Evolutionary conservation across 2,113 vertebrate genomes (phyloP).

Genomic region (Trinectes maculatus): DNA sequence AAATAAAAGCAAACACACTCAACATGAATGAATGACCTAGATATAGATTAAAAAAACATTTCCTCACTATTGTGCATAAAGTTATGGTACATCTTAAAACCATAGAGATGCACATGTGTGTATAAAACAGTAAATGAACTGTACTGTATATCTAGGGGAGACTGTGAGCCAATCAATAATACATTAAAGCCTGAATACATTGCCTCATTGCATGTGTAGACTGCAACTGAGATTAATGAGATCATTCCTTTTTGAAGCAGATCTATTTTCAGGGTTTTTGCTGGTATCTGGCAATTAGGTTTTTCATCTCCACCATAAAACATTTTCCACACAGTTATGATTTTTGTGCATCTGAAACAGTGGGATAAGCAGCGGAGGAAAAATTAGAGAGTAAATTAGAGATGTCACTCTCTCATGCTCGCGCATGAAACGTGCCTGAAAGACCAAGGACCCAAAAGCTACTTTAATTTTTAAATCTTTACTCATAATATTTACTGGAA

Average conservation of each 20-base stretch:
- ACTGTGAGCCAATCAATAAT: slow-evolving; percentile 22
- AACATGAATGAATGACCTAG: too few species aligned
- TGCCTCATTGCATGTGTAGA: slow-evolving; percentile 10
- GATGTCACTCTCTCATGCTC: too few species aligned
- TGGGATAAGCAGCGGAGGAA: neutral
- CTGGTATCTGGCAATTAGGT: neutral
- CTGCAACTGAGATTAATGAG: slow-evolving; percentile 20
- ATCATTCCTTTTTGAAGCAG: neutral
- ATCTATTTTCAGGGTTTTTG: slow-evolving; percentile 6
- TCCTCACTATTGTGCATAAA: too few species aligned
- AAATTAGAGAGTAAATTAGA: too few species aligned
- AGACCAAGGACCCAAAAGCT: too few species aligned
- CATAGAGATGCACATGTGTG: too few species aligned
- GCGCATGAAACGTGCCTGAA: too few species aligned
- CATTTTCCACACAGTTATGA: neutral
- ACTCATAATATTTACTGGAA: too few species aligned
- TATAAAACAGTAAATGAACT: neutral
- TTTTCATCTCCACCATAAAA: slow-evolving; percentile 5
- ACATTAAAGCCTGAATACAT: slow-evolving; percentile 30
- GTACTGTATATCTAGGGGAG: neutral
- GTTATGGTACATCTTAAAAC: too few species aligned
- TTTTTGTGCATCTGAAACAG: neutral
- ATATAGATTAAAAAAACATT: too few species aligned
- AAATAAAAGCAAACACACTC: too few species aligned
- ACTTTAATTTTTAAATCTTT: too few species aligned